A percentile compares a stretch with the other conserved stretches of the same genome.
Conservation (phyloP, 30 jellyfish, hydroid and myxozoan genomes). For the Mastigias papua region DNA sequence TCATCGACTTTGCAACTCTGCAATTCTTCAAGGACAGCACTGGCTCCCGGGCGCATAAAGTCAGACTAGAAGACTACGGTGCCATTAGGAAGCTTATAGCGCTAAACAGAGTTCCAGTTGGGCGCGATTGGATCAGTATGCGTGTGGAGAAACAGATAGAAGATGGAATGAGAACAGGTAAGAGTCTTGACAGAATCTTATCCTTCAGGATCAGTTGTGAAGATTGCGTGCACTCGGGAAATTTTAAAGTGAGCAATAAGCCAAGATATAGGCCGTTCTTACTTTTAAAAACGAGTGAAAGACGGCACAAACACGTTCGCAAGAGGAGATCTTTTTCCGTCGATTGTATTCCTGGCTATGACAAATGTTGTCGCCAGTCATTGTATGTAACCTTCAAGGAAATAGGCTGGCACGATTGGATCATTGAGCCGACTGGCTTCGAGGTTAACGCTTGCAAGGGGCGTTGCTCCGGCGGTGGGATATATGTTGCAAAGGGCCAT, state of each 20-base stretch:
- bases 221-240: slow-evolving; percentile 16
- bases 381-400: slow-evolving; percentile 71
- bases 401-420: slow-evolving; percentile 89
- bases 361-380: slow-evolving; percentile 78
- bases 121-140: slow-evolving; percentile 60
- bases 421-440: slow-evolving; percentile 82
- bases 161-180: slow-evolving; percentile 10
- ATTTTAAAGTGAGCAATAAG: slow-evolving; percentile 49
- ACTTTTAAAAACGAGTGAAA: slow-evolving; percentile 43
- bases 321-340: slow-evolving; percentile 64
- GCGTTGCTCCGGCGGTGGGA: slow-evolving; percentile 42
- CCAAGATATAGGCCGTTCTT: slow-evolving; percentile 78
- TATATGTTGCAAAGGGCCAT: slow-evolving; percentile 66
- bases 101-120: slow-evolving; percentile 30
- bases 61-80: slow-evolving; percentile 28
- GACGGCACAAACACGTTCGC: slow-evolving; percentile 24
- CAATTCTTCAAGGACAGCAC: slow-evolving; percentile 54
- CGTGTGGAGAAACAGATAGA: slow-evolving; percentile 51
- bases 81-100: slow-evolving; percentile 16
- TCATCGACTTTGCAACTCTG: slow-evolving; percentile 45
- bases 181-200: not conserved
- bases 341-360: slow-evolving; percentile 78
- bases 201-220: slow-evolving; percentile 55
- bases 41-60: slow-evolving; percentile 28
- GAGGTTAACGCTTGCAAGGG: slow-evolving; percentile 82